A percentile compares a stretch with the other conserved stretches of the same genome.
Conservation (phyloP, 2,888 invertebrate species). For the Dastarcus helophoroides region DNA sequence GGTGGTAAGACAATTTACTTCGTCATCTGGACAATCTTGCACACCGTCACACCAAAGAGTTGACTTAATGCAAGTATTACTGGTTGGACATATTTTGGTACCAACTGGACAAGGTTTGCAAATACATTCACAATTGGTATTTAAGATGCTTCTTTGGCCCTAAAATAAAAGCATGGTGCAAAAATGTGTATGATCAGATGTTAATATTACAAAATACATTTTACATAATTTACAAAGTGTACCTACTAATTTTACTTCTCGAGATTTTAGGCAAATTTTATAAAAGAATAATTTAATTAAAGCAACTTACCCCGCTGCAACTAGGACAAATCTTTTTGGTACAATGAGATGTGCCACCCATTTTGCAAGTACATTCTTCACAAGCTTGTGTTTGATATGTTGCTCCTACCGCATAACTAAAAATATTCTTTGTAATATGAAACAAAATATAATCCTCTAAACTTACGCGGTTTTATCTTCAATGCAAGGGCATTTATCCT, state of each 20-base stretch:
- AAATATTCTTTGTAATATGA: too few relatives aligned
- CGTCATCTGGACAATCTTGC: conserved; percentile 75
- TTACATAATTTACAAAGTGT: too few relatives aligned
- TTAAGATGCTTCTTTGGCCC: conserved; percentile 47
- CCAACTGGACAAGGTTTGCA: conserved; percentile 62
- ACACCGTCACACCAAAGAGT: conserved; percentile 71
- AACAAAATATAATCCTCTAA: too few relatives aligned
- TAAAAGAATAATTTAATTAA: too few relatives aligned
- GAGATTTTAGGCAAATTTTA: too few relatives aligned
- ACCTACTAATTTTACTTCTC: too few relatives aligned
- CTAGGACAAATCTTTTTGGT: conserved; percentile 54
- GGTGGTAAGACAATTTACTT: conserved; percentile 47
- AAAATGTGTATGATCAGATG: neutral
- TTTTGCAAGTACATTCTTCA: conserved; percentile 64
- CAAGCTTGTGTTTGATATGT: conserved; percentile 62
- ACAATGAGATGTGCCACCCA: conserved; percentile 63
- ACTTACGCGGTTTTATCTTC: conserved; percentile 52
- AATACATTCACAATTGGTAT: conserved; percentile 54
- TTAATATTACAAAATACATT: neutral
- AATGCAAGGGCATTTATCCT: conserved; percentile 68
- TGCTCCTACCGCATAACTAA: conserved; percentile 61
- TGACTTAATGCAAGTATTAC: conserved; percentile 58
- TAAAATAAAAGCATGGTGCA: conserved; percentile 18
- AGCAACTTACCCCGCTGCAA: conserved; percentile 43
- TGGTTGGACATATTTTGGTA: conserved; percentile 59